These are phyloP conservation scores for Cydia strobilella DNA, from an alignment of 1,140 invertebrate genomes.

Conservation along the genomic window DNA sequence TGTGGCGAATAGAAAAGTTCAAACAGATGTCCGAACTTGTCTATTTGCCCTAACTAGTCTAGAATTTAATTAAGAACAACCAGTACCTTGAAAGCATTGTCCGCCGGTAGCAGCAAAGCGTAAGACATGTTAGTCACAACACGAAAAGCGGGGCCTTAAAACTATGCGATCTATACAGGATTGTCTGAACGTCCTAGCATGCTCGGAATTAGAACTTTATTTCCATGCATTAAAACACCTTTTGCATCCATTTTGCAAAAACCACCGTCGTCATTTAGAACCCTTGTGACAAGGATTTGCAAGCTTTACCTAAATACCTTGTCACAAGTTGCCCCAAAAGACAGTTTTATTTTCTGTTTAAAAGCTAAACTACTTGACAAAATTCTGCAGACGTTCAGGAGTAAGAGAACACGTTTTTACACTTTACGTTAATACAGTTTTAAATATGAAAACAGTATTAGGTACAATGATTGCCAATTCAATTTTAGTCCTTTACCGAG, in stretches of 20 bases:
- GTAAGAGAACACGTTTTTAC: neutral
- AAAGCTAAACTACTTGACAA: neutral
- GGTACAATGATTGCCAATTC: neutral
- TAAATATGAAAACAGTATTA: neutral
- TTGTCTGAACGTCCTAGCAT: neutral
- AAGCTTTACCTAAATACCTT: neutral
- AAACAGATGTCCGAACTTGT: neutral
- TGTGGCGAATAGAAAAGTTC: neutral
- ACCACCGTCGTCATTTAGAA: neutral
- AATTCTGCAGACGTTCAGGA: neutral
- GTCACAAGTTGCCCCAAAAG: neutral
- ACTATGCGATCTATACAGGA: conserved; percentile 34
- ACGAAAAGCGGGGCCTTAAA: conserved; percentile 64
- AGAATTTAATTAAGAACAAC: conserved; percentile 42
- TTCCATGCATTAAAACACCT: neutral
- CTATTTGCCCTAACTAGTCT: conserved; percentile 9
- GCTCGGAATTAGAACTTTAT: neutral
- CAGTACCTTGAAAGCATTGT: conserved; percentile 74
- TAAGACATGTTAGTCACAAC: conserved; percentile 76
- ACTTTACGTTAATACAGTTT: neutral
- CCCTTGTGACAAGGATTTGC: neutral
- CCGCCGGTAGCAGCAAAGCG: conserved; percentile 75
- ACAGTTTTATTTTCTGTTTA: neutral
- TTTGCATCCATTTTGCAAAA: neutral
- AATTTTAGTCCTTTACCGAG: neutral